Evolutionary conservation across 37 sponge, comb jelly and placozoan genomes (phyloP).

Genomic region (Cladorhizidae sp.): DNA sequence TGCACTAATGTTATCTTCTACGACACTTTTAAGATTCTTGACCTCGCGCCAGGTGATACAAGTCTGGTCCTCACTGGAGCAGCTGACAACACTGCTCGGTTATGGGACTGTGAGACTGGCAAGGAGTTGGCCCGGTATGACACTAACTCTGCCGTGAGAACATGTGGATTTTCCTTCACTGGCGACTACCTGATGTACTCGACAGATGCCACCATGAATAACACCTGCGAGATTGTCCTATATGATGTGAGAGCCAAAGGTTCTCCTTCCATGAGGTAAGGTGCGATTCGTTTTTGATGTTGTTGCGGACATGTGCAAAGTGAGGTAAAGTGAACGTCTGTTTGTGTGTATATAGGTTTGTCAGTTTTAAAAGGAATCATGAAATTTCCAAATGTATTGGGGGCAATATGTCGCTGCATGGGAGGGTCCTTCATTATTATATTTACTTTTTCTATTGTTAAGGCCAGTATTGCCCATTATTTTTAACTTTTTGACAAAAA

Average conservation of each 20-base stretch:
- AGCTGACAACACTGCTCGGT: conserved; percentile 86
- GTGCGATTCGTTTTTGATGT: too few relatives aligned
- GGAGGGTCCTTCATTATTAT: too few relatives aligned
- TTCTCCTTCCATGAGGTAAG: conserved; percentile 26
- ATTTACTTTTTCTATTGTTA: too few relatives aligned
- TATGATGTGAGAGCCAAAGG: conserved; percentile 56
- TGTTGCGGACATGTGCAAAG: too few relatives aligned
- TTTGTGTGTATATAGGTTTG: too few relatives aligned
- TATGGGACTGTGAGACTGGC: conserved; percentile 98
- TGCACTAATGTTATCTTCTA: too few relatives aligned
- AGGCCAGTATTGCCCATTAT: too few relatives aligned
- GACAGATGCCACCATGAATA: conserved; percentile 83
- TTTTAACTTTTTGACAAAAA: too few relatives aligned
- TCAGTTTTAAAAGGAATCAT: too few relatives aligned
- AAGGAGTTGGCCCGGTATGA: conserved; percentile 40
- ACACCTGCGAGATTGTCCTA: conserved; percentile 78
- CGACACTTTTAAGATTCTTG: conserved; percentile 9
- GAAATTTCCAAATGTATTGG: too few relatives aligned
- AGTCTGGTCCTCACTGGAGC: conserved; percentile 80
- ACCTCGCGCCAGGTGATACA: conserved; percentile 61
- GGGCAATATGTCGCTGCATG: too few relatives aligned
- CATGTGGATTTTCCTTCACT: conserved; percentile 83
- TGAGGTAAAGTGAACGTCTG: too few relatives aligned
- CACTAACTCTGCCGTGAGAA: conserved; percentile 80
- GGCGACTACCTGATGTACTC: conserved; percentile 74